These are phyloP conservation scores for Bruchidius siliquastri DNA, from an alignment of 2,888 invertebrate species.

Conservation along the genomic window DNA sequence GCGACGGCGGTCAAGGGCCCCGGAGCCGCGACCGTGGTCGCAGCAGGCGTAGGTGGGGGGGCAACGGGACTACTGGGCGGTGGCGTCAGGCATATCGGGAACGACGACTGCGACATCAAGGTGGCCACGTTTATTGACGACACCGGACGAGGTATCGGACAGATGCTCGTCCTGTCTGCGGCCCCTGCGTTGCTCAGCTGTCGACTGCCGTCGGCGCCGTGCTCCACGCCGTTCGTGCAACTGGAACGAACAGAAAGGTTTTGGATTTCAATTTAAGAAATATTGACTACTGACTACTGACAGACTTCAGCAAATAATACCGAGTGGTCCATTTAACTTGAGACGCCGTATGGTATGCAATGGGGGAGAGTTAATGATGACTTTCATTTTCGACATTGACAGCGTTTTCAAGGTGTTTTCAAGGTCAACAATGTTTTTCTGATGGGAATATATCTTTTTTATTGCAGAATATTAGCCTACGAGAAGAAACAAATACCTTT, in stretches of 20 bases:
- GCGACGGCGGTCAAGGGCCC: background rate
- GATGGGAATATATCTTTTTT: no score
- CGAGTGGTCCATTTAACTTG: no score
- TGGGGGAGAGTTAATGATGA: no score
- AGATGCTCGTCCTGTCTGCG: slow-evolving; percentile 38
- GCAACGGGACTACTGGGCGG: slow-evolving; percentile 33
- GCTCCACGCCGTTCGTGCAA: background rate
- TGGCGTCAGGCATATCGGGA: slow-evolving; percentile 39
- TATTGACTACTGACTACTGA: no score
- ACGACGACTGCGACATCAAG: slow-evolving; percentile 38
- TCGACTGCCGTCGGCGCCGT: background rate
- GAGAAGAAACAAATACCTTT: no score
- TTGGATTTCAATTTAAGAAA: no score
- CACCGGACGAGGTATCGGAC: slow-evolving; percentile 43
- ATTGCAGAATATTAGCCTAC: no score
- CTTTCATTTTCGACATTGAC: no score
- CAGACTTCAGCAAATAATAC: no score
- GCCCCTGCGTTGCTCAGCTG: background rate
- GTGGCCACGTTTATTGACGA: slow-evolving; percentile 42
- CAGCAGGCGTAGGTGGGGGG: slow-evolving; percentile 2
- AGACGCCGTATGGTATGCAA: no score
- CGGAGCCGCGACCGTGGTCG: background rate
- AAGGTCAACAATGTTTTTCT: no score
- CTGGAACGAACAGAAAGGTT: background rate
- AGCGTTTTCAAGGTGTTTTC: no score